phyloP scores from a whole-genome alignment of 2,797 vertebrate species.

The Gephyroberyx darwinii region DNA sequence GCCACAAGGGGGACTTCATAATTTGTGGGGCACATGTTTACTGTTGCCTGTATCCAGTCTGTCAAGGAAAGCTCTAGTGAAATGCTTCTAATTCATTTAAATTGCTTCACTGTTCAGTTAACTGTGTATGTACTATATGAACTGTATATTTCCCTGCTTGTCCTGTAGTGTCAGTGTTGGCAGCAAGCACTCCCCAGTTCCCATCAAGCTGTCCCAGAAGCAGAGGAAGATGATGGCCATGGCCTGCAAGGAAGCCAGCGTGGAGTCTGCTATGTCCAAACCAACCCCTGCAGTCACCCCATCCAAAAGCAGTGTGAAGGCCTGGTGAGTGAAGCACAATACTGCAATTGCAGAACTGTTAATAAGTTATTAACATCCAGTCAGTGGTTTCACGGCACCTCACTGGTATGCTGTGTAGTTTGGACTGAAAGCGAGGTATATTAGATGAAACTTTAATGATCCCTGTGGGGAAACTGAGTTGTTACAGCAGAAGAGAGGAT shows the following conservation, averaged over 20 bases:
- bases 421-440: too few relatives aligned
- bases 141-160: slow-evolving; percentile 26
- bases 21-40: too few relatives aligned
- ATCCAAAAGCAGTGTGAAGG: slow-evolving; percentile 82
- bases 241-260: slow-evolving; percentile 86
- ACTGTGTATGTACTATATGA: not conserved
- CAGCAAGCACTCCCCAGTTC: slow-evolving; percentile 80
- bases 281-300: slow-evolving; percentile 66
- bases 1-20: too few relatives aligned
- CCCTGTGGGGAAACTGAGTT: too few relatives aligned
- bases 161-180: slow-evolving; percentile 55
- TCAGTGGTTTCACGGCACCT: too few relatives aligned
- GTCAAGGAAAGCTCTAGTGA: too few relatives aligned
- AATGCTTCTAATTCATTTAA: not conserved
- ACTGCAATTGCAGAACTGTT: too few relatives aligned
- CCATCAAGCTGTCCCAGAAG: slow-evolving; percentile 94
- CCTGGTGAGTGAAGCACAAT: slow-evolving; percentile 84
- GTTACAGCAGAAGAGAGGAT: too few relatives aligned
- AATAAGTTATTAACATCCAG: too few relatives aligned
- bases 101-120: slow-evolving; percentile 8
- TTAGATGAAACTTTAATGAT: too few relatives aligned
- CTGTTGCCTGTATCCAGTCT: too few relatives aligned
- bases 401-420: too few relatives aligned
- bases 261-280: slow-evolving; percentile 77
- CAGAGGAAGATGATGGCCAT: slow-evolving; percentile 96